These are phyloP conservation scores for Epistrophe grossulariae DNA, from an alignment of 2,888 invertebrate genomes.

Conservation along the genomic window DNA sequence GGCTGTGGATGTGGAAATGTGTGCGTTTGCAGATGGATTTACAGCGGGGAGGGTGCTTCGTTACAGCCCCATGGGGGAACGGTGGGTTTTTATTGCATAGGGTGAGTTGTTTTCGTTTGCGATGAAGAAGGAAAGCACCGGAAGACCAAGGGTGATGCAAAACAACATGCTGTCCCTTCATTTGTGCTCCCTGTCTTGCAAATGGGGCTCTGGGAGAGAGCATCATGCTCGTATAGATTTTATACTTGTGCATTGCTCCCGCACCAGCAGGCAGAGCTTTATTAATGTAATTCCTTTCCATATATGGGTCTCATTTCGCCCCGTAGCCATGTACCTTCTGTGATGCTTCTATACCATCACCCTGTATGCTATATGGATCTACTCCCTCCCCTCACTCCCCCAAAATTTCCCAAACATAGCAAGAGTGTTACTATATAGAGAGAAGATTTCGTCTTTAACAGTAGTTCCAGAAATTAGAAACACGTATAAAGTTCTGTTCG, in stretches of 20 bases:
- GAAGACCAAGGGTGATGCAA: conserved; percentile 71
- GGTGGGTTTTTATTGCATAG: conserved; percentile 31
- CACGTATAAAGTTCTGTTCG: conserved; percentile 74
- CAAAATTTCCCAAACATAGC: conserved; percentile 4
- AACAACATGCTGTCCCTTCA: conserved; percentile 64
- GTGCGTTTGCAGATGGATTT: conserved; percentile 40
- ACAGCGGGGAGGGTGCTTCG: conserved; percentile 57
- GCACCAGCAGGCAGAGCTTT: conserved; percentile 71
- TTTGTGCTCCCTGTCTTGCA: conserved; percentile 57
- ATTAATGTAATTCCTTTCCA: conserved; percentile 76
- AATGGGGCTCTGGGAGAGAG: conserved; percentile 43
- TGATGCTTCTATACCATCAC: conserved; percentile 28
- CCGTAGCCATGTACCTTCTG: conserved; percentile 71
- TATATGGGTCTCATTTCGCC: conserved; percentile 75
- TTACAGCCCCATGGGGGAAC: conserved; percentile 62
- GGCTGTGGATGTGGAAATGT: conserved; percentile 25
- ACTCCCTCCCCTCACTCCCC: neutral
- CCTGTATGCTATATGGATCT: conserved; percentile 29
- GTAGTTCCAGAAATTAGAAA: conserved; percentile 74
- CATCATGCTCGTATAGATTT: neutral
- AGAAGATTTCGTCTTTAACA: conserved; percentile 62
- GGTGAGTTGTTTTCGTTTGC: conserved; percentile 52
- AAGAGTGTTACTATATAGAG: conserved; percentile 52
- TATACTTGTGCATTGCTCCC: conserved; percentile 70
- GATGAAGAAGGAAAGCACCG: conserved; percentile 54